A percentile compares a stretch with the other conserved stretches of the same genome.
phyloP scores from a whole-genome alignment of 2,888 invertebrate genomes.

The Fissipunctia ypsillon region DNA sequence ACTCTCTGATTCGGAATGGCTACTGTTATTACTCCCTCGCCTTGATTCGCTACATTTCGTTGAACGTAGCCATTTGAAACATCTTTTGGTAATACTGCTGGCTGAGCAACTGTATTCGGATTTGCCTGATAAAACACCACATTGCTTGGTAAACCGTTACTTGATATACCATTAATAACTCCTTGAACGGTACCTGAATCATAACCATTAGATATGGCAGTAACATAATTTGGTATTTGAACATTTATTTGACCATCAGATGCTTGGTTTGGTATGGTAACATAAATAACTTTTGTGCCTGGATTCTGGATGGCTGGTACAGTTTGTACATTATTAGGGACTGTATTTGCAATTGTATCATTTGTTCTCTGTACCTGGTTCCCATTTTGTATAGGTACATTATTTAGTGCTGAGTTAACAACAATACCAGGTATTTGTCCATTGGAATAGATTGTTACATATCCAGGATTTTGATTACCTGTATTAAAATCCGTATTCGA shows the following conservation, averaged over 20 bases:
- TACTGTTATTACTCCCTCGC: too few species aligned
- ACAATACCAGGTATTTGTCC: slow-evolving; percentile 61
- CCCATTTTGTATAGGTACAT: slow-evolving; percentile 40
- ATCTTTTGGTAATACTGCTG: slow-evolving; percentile 1
- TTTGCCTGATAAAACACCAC: slow-evolving; percentile 24
- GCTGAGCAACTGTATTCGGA: slow-evolving; percentile 23
- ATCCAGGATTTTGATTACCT: slow-evolving; percentile 40
- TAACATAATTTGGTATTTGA: slow-evolving; percentile 46
- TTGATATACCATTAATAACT: slow-evolving; percentile 31
- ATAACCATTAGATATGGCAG: slow-evolving; percentile 13
- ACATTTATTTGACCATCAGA: slow-evolving; percentile 34
- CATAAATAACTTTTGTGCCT: slow-evolving; percentile 36
- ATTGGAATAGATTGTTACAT: slow-evolving; percentile 57
- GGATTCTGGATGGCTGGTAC: slow-evolving; percentile 27
- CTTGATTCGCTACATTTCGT: too few species aligned
- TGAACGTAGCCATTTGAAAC: slow-evolving; percentile 19
- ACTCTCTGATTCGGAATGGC: too few species aligned
- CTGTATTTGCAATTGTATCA: slow-evolving; percentile 31
- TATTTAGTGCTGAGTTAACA: slow-evolving; percentile 48
- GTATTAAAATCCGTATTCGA: slow-evolving; percentile 1
- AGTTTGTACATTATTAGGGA: slow-evolving; percentile 35
- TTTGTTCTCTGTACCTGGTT: slow-evolving; percentile 27
- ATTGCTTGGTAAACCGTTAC: slow-evolving; percentile 46
- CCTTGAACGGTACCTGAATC: slow-evolving; percentile 19
- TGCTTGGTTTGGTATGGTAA: slow-evolving; percentile 41